Base-by-base conservation (phyloP, 2,113 vertebrate species). In the Hemichromis elongatus region DNA sequence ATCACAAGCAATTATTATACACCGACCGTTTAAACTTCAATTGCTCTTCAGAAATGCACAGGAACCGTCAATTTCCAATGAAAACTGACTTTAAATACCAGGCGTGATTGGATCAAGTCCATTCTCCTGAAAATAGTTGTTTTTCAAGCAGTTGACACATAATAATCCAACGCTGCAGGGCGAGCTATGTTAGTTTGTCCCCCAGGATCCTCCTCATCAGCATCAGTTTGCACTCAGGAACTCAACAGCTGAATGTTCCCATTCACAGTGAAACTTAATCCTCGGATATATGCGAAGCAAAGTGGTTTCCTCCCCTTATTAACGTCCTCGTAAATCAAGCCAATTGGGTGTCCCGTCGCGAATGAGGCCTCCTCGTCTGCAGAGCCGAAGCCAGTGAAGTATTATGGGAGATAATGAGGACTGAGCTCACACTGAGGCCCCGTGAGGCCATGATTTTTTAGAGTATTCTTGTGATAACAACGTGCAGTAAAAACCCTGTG, bases 321-420 rank as follows among this genome's bases (percentile, higher is more conserved):
- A 94, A 90, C 7, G 86, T 91, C 89, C 86, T 40, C 30, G 85
- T 94, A 95, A 95, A 94, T 94, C 92, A 94, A 89, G 82, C 87
- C 92, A 87, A 92, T 90, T 85, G 83, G 91, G 88, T 91, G 90
- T 92, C 91, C 90, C 78, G 81, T 89, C 45, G 63, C 19, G 82
- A 81, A 14, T 5, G 45, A 86, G 90, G 87, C 83, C 90, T 75
- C 80, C 83, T 70, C 50, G 37, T 83, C 87, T 89, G 77, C 77
- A 42, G 37, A 42, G 84, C 45, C 9, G 53, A 73, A 84, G 75
- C 81, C 77, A 81, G 75, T 84, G 70, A 87, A 80, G 88, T 63
- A 77, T 90, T 83, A 77, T 79, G 82, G 87, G 80, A 86, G 82
- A 84, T 82, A 52, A 77, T 54, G 21, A 40, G 68, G 75, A 37